These are phyloP conservation scores for Rhagium mordax DNA, from an alignment of 2,888 invertebrate genomes.

Conservation along the genomic window DNA sequence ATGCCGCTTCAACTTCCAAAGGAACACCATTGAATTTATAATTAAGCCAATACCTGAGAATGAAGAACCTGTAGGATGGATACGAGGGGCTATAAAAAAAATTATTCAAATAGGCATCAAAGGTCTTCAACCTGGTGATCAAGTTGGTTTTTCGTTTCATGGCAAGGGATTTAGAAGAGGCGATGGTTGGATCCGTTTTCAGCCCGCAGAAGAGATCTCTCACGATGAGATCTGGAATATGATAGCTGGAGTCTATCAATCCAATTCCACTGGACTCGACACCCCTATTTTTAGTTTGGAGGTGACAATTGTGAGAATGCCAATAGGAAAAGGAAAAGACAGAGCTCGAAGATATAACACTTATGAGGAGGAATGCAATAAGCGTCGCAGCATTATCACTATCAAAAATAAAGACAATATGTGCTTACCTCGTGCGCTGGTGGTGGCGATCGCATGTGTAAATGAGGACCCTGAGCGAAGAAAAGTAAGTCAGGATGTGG, in stretches of 20 bases:
- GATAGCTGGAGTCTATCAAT: background rate
- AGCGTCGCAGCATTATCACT: constrained; percentile 23
- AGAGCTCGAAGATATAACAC: background rate
- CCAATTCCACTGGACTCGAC: background rate
- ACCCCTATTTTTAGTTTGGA: background rate
- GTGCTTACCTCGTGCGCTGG: constrained; percentile 40
- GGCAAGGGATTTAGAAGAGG: background rate
- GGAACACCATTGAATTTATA: background rate
- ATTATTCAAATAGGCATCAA: background rate
- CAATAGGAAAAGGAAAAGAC: background rate
- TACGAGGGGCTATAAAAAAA: background rate
- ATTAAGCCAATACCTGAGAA: background rate
- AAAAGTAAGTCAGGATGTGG: background rate
- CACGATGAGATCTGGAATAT: background rate
- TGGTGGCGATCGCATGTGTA: constrained; percentile 31
- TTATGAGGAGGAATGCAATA: background rate
- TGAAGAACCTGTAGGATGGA: background rate
- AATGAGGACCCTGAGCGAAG: background rate
- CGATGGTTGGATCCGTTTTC: background rate
- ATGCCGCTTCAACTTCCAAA: too few relatives aligned
- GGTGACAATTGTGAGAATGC: background rate
- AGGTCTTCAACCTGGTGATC: background rate
- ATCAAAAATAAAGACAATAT: constrained; percentile 42
- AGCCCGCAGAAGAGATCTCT: background rate
- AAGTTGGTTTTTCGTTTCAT: background rate